A percentile compares a stretch with the other conserved stretches of the same genome.
These are phyloP conservation scores for Oxyruncus cristatus DNA, from an alignment of 2,113 vertebrate species.

Conservation along the genomic window DNA sequence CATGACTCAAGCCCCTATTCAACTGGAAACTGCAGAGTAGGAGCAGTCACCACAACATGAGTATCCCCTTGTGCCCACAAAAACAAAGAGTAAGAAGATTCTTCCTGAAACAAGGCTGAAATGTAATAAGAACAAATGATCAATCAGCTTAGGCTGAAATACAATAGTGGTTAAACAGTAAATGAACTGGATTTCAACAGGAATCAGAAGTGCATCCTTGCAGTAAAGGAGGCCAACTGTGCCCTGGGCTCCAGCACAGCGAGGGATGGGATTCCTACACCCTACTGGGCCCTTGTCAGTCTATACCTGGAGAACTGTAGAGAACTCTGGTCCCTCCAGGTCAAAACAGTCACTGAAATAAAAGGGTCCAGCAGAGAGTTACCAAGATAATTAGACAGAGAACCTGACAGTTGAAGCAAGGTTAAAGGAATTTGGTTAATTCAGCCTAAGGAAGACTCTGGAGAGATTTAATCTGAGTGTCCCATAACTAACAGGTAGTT, in stretches of 20 bases:
- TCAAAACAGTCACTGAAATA: background rate
- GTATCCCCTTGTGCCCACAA: background rate
- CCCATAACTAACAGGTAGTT: background rate
- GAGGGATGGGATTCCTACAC: background rate
- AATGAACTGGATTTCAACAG: background rate
- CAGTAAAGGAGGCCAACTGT: background rate
- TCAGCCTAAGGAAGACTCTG: background rate
- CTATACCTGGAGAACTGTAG: background rate
- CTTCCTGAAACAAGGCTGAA: background rate
- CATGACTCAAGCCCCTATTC: background rate
- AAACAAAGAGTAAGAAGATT: background rate
- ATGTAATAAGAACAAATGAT: background rate
- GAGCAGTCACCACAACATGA: background rate
- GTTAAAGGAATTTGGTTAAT: background rate
- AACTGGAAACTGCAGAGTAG: background rate
- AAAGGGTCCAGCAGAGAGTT: background rate
- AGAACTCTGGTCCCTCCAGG: background rate
- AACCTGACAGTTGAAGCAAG: background rate
- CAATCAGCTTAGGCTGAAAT: background rate
- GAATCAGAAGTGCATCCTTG: background rate
- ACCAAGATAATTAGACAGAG: background rate
- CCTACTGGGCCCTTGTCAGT: background rate
- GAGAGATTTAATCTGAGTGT: background rate
- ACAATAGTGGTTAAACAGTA: background rate
- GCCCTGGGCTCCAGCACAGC: background rate